Percentiles rank a stretch among this genome's conserved stretches.
phyloP scores from a whole-genome alignment of 1,140 invertebrate species.

The Lordiphosa stackelbergi region DNA sequence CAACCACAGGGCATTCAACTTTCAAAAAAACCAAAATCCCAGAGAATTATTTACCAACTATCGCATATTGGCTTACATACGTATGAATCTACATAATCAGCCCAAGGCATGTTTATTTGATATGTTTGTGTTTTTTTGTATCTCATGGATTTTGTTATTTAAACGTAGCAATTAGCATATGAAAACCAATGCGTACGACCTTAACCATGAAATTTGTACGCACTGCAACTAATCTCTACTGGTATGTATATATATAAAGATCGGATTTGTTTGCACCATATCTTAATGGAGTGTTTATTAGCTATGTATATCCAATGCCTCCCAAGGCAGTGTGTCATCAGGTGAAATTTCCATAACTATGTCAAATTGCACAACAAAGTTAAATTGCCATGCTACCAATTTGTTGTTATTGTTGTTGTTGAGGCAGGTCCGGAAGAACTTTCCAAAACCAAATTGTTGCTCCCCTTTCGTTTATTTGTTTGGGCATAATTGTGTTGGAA shows the following conservation, averaged over 20 bases:
- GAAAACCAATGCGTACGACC: slow-evolving; percentile 31
- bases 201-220: slow-evolving; percentile 40
- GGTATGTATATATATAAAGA: slow-evolving; percentile 1
- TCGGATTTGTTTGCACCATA: background rate
- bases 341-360: slow-evolving; percentile 42
- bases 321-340: slow-evolving; percentile 34
- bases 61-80: slow-evolving; percentile 17
- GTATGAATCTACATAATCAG: slow-evolving; percentile 13
- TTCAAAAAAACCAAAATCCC: slow-evolving; percentile 26
- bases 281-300: slow-evolving; percentile 32
- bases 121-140: slow-evolving; percentile 3
- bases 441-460: slow-evolving; percentile 14
- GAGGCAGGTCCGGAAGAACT: slow-evolving; percentile 41
- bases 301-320: slow-evolving; percentile 4
- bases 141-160: slow-evolving; percentile 10
- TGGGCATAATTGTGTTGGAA: slow-evolving; percentile 64
- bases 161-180: slow-evolving; percentile 33
- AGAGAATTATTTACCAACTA: slow-evolving; percentile 17
- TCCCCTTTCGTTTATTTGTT: slow-evolving; percentile 36
- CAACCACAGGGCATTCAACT: slow-evolving; percentile 61
- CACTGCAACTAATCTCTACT: slow-evolving; percentile 19
- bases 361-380: slow-evolving; percentile 39
- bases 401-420: slow-evolving; percentile 26
- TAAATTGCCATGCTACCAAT: slow-evolving; percentile 45
- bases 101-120: slow-evolving; percentile 26